Evolutionary conservation across 1,140 invertebrate genomes (phyloP).

Genomic region (Anastatus disparis): DNA sequence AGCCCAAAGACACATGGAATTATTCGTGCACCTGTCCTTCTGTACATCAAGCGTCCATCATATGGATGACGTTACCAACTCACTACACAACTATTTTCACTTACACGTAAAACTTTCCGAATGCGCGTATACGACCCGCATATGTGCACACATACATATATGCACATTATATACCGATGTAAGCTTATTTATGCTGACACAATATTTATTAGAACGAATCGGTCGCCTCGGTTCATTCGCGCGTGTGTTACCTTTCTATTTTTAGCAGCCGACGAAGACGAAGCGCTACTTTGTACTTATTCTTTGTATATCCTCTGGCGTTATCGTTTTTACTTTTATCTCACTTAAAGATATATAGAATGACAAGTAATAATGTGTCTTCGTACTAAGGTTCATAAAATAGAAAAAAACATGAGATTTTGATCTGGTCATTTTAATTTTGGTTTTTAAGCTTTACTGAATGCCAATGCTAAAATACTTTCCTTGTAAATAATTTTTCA

Average conservation of each 20-base stretch:
- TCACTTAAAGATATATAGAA: no score
- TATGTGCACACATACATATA: neutral
- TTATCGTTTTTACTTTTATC: no score
- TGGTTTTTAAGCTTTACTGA: no score
- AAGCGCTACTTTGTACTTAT: constrained; percentile 40
- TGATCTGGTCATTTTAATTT: no score
- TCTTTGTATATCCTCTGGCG: no score
- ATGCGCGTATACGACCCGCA: neutral
- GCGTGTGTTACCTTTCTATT: neutral
- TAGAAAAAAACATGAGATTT: no score
- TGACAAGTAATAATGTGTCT: no score
- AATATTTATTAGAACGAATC: constrained; percentile 69
- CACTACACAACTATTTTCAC: no score
- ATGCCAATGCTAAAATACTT: no score
- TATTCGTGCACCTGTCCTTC: constrained; percentile 60
- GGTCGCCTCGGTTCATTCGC: constrained; percentile 61
- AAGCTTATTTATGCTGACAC: constrained; percentile 66
- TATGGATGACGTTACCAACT: constrained; percentile 45
- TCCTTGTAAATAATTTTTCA: no score
- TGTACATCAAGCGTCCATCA: constrained; percentile 65
- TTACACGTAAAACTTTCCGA: neutral
- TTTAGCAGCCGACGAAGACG: constrained; percentile 44
- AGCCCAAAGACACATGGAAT: neutral
- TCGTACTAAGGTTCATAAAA: no score
- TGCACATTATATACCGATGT: no score